Evolutionary conservation across 2,888 invertebrate species (phyloP), one percentile per base, ranked within the genome.

Genomic region (Eupithecia abbreviata): DNA sequence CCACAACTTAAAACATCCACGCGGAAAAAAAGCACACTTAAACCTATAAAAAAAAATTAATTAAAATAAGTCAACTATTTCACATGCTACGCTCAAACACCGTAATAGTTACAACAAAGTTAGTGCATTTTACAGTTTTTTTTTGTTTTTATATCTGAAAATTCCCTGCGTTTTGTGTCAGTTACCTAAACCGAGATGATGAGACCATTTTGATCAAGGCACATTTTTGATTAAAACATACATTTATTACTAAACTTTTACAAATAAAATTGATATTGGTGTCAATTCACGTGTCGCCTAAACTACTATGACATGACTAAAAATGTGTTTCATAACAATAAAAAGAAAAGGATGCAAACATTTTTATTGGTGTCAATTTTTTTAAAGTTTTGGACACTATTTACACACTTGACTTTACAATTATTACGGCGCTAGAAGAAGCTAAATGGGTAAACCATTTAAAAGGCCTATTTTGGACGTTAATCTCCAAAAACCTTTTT

Each of bases 1-100:
- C 78, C 78, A 78, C 76, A 76, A 15, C 69, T 74, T n/a, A 76
- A 76, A 78, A 30, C 69, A 72, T 69, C 47, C 45, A 83, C 82
- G 82, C 84, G 80, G 85, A 85, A 87, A 90, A 87, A 89, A 92
- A 93, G 91, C 92, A 90, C 90, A 85, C 92, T 92, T 93, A 93
- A 75, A 86, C 88, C 91, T 92, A 93, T 85, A 85, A 90, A 91
- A 90, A 88, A 90, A 91, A 90, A 88, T 18, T 58, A 87, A 88
- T 76, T 81, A 79, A 82, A 84, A 82, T 80, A 83, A 82, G 84
- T 87, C 86, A 88, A 80, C 68, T 83, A 82, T 81, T 81, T 78
- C 82, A 84, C 81, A 83, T 81, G 81, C 84, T 83, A 82, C 79
- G 82, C 84, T 83, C 76, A 65, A 72, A 79, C 77, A 79, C 67